Conservation (phyloP, 2,797 vertebrate species). For the Scolopax rusticola region DNA sequence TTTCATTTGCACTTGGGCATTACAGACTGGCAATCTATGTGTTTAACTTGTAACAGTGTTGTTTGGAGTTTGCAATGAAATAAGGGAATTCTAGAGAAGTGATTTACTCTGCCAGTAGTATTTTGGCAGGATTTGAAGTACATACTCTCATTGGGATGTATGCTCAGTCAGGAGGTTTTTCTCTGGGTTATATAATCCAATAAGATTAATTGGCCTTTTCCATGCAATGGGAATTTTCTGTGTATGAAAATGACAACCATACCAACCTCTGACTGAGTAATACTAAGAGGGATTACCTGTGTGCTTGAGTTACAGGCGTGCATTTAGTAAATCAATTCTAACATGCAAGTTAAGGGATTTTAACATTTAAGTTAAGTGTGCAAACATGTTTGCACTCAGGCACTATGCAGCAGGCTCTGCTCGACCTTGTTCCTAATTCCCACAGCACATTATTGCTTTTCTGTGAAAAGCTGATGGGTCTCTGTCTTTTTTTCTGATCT, state of each 20-base stretch:
- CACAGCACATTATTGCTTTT: not conserved
- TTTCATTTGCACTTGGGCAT: accelerated
- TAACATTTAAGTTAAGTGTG: not conserved
- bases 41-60: not conserved
- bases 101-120: not conserved
- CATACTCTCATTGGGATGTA: accelerated
- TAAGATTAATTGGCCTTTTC: not conserved
- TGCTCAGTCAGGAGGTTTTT: not conserved
- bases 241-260: not conserved
- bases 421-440: not conserved
- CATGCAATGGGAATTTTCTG: not conserved
- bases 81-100: not conserved
- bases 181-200: not conserved
- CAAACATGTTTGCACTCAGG: not conserved
- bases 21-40: not conserved
- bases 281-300: not conserved
- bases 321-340: not conserved
- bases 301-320: not conserved
- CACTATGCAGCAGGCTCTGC: not conserved
- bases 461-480: not conserved
- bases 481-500: not conserved
- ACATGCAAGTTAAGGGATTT: not conserved
- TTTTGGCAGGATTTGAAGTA: not conserved
- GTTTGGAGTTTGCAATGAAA: not conserved
- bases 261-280: not conserved